Percentiles rank a stretch among this genome's conserved stretches.
Conservation (phyloP, 2,113 vertebrate species). For the Tylochromis polylepis region DNA sequence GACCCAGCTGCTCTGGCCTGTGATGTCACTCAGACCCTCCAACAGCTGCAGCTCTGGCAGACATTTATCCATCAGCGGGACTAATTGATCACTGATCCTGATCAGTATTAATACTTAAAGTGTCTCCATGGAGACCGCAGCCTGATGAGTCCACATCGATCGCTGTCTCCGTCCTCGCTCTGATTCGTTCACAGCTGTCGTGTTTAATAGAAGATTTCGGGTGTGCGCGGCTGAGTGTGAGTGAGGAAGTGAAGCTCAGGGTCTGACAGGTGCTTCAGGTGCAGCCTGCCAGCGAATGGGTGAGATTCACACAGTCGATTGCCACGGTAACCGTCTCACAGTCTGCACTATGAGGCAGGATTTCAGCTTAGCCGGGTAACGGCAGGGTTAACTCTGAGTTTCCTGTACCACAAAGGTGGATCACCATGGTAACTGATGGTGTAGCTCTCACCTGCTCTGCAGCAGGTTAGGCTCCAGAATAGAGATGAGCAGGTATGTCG, state of each 20-base stretch:
- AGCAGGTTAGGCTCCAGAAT: no score
- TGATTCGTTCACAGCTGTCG: not conserved
- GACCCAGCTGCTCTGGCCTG: not conserved
- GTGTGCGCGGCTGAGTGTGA: not conserved
- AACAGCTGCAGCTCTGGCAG: not conserved
- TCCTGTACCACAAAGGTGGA: not conserved
- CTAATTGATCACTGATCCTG: not conserved
- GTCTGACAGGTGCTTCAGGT: not conserved
- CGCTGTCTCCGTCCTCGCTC: not conserved
- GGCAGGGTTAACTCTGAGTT: not conserved
- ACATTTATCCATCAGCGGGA: not conserved
- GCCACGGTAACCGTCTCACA: not conserved
- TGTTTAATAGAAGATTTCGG: no score
- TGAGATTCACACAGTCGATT: not conserved
- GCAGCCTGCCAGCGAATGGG: no score
- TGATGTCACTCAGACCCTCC: not conserved
- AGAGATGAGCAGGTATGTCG: no score
- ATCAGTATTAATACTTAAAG: not conserved
- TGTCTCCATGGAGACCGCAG: fast-evolving
- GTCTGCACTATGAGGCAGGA: not conserved
- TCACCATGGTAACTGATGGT: not conserved
- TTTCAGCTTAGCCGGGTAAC: not conserved
- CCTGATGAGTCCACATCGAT: not conserved
- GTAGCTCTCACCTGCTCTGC: not conserved
- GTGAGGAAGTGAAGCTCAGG: not conserved